These are phyloP conservation scores for Podotricha telesiphe DNA, from an alignment of 2,888 invertebrate genomes.

Conservation along the genomic window DNA sequence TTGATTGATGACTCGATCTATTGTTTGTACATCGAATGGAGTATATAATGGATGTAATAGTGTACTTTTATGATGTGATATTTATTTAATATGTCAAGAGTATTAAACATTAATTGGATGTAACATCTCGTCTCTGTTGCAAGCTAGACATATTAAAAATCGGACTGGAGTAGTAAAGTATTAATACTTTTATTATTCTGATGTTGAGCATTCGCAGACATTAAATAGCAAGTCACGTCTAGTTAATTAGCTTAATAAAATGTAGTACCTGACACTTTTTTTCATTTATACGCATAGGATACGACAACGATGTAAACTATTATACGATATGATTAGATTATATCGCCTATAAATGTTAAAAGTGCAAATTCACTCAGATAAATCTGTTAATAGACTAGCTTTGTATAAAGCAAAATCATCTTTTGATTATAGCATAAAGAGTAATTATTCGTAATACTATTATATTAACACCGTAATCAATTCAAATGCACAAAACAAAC, in stretches of 20 bases:
- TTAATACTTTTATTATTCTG: background rate
- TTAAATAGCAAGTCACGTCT: background rate
- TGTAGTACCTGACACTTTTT: background rate
- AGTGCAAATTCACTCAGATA: slow-evolving; percentile 8
- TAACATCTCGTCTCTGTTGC: background rate
- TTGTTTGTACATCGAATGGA: slow-evolving; percentile 39
- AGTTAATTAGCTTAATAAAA: slow-evolving; percentile 14
- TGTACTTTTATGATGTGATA: slow-evolving; percentile 17
- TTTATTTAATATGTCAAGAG: slow-evolving; percentile 7
- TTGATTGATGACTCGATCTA: slow-evolving; percentile 52
- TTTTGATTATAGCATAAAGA: slow-evolving; percentile 10
- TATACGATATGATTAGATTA: background rate
- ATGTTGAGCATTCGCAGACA: background rate
- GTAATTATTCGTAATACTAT: slow-evolving; percentile 1
- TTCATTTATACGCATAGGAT: background rate
- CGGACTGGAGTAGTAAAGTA: too few relatives aligned
- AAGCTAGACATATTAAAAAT: too few relatives aligned
- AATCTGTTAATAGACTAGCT: background rate
- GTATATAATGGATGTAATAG: slow-evolving; percentile 33
- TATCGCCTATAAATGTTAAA: background rate
- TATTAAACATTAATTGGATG: slow-evolving; percentile 6
- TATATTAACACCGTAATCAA: background rate
- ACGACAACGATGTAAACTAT: too few relatives aligned
- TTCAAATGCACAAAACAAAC: slow-evolving; percentile 38
- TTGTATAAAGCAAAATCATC: background rate